These are phyloP conservation scores for Eueremaeus valkanovi DNA, from an alignment of 2,888 invertebrate species.

Conservation along the genomic window DNA sequence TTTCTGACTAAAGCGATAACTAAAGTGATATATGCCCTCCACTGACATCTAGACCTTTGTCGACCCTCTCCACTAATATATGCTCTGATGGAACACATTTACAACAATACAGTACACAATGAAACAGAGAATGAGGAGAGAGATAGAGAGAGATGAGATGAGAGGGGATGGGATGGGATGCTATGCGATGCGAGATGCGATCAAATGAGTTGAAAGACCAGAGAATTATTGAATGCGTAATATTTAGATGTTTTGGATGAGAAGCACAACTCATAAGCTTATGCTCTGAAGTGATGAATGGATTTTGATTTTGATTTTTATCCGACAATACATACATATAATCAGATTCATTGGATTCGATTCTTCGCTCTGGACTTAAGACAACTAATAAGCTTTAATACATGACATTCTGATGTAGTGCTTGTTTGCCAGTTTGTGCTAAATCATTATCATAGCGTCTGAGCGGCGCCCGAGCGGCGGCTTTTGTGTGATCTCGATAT, in stretches of 20 bases:
- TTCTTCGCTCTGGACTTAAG: neutral
- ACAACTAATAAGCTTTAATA: slow-evolving; percentile 32
- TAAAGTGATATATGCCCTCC: slow-evolving; percentile 35
- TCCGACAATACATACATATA: neutral
- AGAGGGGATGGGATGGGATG: too few species aligned
- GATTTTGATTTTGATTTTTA: neutral
- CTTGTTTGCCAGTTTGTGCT: slow-evolving; percentile 16
- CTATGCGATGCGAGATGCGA: neutral
- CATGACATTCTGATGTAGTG: slow-evolving; percentile 11
- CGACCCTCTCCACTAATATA: slow-evolving; percentile 8
- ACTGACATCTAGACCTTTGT: slow-evolving; percentile 32
- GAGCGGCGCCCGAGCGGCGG: slow-evolving; percentile 37
- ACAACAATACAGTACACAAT: neutral
- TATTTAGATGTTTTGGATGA: neutral
- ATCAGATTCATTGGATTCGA: slow-evolving; percentile 1
- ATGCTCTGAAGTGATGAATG: slow-evolving; percentile 9
- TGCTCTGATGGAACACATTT: neutral
- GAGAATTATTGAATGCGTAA: neutral
- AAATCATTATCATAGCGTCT: slow-evolving; percentile 20
- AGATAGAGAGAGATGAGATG: too few species aligned
- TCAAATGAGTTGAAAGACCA: slow-evolving; percentile 13
- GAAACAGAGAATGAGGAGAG: neutral
- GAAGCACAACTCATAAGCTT: neutral
- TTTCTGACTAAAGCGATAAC: slow-evolving; percentile 5
- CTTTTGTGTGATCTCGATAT: slow-evolving; percentile 29